Evolutionary conservation across 1,140 invertebrate genomes (phyloP).

Genomic region (Drosophila santomea): DNA sequence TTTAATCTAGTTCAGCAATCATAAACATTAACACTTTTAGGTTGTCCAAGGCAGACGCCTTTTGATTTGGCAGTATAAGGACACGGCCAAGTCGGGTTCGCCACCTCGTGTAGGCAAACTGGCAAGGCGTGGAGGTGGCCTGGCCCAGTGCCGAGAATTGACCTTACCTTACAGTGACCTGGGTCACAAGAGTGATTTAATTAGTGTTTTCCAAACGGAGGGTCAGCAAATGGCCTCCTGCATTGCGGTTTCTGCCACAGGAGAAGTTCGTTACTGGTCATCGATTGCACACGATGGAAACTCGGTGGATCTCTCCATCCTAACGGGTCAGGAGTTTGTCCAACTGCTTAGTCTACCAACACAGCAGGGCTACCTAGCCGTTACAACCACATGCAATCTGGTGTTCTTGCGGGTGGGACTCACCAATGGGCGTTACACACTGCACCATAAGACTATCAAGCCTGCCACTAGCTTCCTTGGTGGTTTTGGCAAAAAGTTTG

Average conservation of each 20-base stretch:
- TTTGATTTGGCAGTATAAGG: constrained; percentile 94
- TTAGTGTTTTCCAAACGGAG: constrained; percentile 90
- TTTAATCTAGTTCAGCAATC: not conserved
- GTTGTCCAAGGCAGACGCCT: constrained; percentile 93
- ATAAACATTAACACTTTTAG: constrained; percentile 86
- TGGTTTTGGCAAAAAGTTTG: constrained; percentile 93
- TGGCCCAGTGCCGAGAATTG: constrained; percentile 91
- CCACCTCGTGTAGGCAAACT: constrained; percentile 64
- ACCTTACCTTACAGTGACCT: constrained; percentile 95
- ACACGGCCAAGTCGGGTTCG: constrained; percentile 57
- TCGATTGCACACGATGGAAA: constrained; percentile 94
- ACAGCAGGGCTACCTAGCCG: constrained; percentile 91
- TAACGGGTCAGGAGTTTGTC: constrained; percentile 94
- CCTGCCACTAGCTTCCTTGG: constrained; percentile 94
- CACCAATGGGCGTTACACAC: constrained; percentile 87
- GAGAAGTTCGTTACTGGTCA: constrained; percentile 95
- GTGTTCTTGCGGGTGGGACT: constrained; percentile 90
- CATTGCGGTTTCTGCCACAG: constrained; percentile 96
- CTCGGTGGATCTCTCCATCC: constrained; percentile 93
- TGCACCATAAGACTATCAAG: constrained; percentile 90
- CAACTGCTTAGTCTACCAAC: constrained; percentile 89
- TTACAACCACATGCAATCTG: constrained; percentile 95
- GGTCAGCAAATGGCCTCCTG: constrained; percentile 92
- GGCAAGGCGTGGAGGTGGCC: constrained; percentile 68
- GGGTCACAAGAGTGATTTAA: constrained; percentile 95